Base-by-base conservation (phyloP, 2,888 invertebrate genomes). In the Habroteleia sp. region DNA sequence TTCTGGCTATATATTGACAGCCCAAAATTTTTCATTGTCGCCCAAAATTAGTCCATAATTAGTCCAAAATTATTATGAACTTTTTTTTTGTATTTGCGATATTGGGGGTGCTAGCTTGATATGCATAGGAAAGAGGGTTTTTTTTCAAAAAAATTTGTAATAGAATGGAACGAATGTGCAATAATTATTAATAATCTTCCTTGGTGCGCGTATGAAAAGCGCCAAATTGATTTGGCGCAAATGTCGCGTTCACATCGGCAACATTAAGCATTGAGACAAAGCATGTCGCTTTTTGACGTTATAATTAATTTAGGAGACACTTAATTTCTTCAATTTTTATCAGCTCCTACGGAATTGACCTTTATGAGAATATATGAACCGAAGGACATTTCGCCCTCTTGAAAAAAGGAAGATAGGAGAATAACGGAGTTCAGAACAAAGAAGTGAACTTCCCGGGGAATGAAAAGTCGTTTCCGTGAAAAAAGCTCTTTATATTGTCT, bases 401-500 rank as follows among this genome's bases (percentile, higher is more conserved):
- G 31, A 23, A 50, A 50, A 58, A 56, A 50, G 31, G 3, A 42
- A 37, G 39, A 72, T 39, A 50, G 56, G n/a, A 50, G 20, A 56
- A 65, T 56, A 73, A 58, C 50, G 52, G 60, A 58, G 58, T 27
- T 58, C 14, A 44, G 65, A 58, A 65, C 65, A 65, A 73, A 73
- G 72, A 25, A 58, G 46, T 27, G 44, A 73, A 58, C 37, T 73
- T 65, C 20, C 42, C 48, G 35, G 37, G 17, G 58, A 65, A 63
- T 48, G 44, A 58, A 73, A 65, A 48, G 58, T 72, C 41, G 54
- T 72, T 72, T 71, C 62, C 48, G 62, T 33, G 42, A 27, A 60
- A 46, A 71, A 54, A 42, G 46, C 52, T 44, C 23, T 72, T 68
- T 68, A 58, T 58, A 58, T 50, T 62, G 54, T 46, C 46, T 71